Evolutionary conservation across 64 coral and sea anemone genomes (phyloP).

Genomic region (Stichodactyla helianthus): DNA sequence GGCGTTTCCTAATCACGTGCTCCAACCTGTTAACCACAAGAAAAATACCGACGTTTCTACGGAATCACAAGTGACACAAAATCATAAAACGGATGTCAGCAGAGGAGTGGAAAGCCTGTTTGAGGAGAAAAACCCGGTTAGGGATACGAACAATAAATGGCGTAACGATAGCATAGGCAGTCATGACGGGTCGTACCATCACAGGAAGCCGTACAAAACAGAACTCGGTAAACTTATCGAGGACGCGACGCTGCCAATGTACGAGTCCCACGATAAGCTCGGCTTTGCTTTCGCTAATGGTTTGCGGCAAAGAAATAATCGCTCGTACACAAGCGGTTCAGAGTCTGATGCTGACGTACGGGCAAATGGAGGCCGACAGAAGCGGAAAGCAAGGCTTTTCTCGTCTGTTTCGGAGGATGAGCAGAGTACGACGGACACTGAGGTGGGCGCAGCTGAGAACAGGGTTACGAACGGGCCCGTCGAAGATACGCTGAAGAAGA

Average conservation of each 20-base stretch:
- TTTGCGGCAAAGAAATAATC: constrained; percentile 74
- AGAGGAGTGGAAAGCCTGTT: constrained; percentile 27
- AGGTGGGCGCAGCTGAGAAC: constrained; percentile 81
- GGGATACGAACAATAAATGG: constrained; percentile 43
- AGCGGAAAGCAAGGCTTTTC: constrained; percentile 55
- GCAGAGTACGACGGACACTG: constrained; percentile 85
- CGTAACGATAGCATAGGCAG: constrained; percentile 55
- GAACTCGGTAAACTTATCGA: constrained; percentile 90
- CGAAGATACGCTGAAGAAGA: constrained; percentile 40
- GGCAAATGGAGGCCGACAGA: constrained; percentile 60
- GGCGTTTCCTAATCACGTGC: constrained; percentile 18
- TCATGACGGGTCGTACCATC: constrained; percentile 55
- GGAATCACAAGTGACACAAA: constrained; percentile 50
- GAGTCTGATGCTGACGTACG: constrained; percentile 81
- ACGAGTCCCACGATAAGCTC: constrained; percentile 61
- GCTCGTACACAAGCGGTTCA: constrained; percentile 83
- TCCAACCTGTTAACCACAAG: constrained; percentile 33
- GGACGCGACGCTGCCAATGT: constrained; percentile 81
- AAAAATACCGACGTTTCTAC: constrained; percentile 29
- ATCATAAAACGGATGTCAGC: constrained; percentile 43
- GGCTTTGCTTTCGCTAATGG: constrained; percentile 66
- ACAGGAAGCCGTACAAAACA: constrained; percentile 82
- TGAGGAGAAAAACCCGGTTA: constrained; percentile 43
- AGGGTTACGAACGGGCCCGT: constrained; percentile 69
- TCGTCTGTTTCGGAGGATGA: constrained; percentile 88